Conservation (phyloP, 2,113 vertebrate genomes). For the Tamias sibiricus region DNA sequence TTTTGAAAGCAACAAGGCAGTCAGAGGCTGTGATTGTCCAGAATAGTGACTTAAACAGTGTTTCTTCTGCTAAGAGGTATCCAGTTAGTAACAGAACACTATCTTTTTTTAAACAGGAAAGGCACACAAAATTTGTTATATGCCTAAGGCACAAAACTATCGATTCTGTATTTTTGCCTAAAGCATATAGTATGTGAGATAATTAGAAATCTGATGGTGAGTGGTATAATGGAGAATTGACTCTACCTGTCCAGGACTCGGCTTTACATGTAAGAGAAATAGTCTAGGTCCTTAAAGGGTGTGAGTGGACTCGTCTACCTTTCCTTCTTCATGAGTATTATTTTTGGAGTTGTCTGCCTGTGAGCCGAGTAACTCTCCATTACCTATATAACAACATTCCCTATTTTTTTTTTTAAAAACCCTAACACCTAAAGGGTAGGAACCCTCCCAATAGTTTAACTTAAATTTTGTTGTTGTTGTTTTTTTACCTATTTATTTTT, state of each 20-base stretch:
- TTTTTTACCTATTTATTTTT: not conserved
- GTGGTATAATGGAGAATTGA: not conserved
- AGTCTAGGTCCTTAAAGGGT: not conserved
- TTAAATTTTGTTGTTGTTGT: not conserved
- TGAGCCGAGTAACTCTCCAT: not conserved
- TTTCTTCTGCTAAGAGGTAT: not conserved
- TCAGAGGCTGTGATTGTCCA: not conserved
- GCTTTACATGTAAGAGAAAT: not conserved
- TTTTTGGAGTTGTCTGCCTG: not conserved
- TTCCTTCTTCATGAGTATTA: not conserved
- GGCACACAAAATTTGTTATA: not conserved
- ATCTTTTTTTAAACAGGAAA: not conserved
- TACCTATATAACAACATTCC: not conserved
- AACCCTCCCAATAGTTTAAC: not conserved
- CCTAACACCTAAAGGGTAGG: not conserved
- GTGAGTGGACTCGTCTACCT: not conserved
- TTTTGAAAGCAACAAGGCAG: slow-evolving; percentile 46
- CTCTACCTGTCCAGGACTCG: not conserved
- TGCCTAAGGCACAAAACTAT: not conserved
- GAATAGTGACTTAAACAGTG: not conserved
- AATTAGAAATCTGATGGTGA: not conserved
- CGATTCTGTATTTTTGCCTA: not conserved
- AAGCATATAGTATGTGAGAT: not conserved
- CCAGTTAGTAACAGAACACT: not conserved
- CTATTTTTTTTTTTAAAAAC: not conserved